Base-by-base conservation (phyloP, 2,888 invertebrate genomes). In the Troglohyphantes excavatus region DNA sequence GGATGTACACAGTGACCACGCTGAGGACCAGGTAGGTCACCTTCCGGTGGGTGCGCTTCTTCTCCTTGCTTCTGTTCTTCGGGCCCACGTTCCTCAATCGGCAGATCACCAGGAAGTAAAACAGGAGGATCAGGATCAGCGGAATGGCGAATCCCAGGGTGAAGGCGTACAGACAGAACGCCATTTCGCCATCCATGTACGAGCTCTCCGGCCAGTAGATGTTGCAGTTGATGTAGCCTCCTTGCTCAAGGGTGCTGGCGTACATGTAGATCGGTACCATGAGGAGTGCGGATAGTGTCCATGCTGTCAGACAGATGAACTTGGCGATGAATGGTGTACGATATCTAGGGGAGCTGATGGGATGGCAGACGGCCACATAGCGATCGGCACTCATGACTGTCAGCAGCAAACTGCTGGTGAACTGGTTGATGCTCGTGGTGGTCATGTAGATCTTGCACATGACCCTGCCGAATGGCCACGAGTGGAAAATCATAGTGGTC, bases 361-460 rank as follows among this genome's bases (percentile, higher is more conserved):
- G 98, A 94, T 98, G 98, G 92, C 98, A 98, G 0, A 98, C 98
- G 0, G 98, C 98, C 67, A 98, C 96, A 93, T 98, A 98, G 17
- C 98, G 95, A 94, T 98, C 98, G 0, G 97, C 98, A 92, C 97
- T 97, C 98, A 98, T 98, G 92, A 98, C 97, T 92, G 97, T 96
- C 90, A 98, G 94, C 93, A 98, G 97, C 92, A 98, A 96, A 91
- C 97, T 97, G 93, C 97, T 97, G 23, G 98, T 98, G 93, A 98
- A 98, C 94, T 98, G 98, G 92, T 98, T 98, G 92, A 98, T 97
- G 90, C 97, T 97, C 0, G 98, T 97, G 21, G 97, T 96, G 78
- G 97, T 97, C 96, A 98, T 96, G 94, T 97, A 98, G 0, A 96
- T 81, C 53, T 97, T 97, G 94, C 98, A 98, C 95, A 97, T 96